phyloP scores from a whole-genome alignment of 2,888 invertebrate genomes.

The Acanthosepion lycidas region DNA sequence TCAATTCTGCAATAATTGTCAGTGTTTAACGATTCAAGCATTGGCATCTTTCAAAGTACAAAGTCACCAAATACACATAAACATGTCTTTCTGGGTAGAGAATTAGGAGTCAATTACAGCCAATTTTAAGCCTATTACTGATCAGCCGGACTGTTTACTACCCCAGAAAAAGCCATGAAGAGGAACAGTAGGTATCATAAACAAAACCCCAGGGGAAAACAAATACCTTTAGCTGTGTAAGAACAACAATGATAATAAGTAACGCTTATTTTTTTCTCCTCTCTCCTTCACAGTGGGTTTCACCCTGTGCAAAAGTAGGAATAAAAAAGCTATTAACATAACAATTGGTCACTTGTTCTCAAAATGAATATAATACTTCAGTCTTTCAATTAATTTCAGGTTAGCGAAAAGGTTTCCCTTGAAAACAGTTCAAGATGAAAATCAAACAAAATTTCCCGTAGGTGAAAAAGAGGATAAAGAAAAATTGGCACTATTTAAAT shows the following conservation, averaged over 20 bases:
- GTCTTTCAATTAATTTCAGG: too few relatives aligned
- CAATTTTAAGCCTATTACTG: neutral
- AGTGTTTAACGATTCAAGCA: neutral
- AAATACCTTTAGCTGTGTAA: neutral
- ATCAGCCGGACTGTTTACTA: neutral
- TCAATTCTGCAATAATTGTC: neutral
- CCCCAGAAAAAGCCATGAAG: constrained; percentile 21
- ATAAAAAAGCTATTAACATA: neutral
- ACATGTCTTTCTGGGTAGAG: neutral
- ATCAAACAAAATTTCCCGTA: too few relatives aligned
- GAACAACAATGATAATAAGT: neutral
- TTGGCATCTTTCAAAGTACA: neutral
- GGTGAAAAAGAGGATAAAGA: neutral
- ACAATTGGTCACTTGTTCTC: neutral
- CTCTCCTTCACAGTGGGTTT: neutral
- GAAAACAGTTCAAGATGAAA: too few relatives aligned
- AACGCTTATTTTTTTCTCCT: too few relatives aligned
- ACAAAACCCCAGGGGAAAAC: neutral
- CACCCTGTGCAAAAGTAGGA: neutral
- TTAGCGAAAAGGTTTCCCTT: too few relatives aligned
- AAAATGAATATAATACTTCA: neutral
- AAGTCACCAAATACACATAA: constrained; percentile 21
- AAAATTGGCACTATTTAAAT: too few relatives aligned
- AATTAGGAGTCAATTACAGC: constrained; percentile 33
- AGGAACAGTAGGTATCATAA: neutral